Conservation (phyloP, 2,113 vertebrate species). For the Morone chrysops region DNA sequence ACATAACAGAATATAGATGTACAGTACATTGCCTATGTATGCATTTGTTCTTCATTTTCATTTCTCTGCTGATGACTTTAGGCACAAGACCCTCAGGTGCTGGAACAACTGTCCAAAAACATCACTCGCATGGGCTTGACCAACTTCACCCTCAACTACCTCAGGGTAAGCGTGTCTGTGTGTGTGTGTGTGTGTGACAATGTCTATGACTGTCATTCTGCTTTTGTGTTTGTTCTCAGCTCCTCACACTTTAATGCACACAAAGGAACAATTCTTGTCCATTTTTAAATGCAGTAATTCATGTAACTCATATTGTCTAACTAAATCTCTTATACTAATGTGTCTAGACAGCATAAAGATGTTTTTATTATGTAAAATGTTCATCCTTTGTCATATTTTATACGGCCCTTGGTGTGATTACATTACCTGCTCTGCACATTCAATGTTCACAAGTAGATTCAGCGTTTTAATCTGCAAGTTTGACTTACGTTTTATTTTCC, state of each 20-base stretch:
- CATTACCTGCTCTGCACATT: background rate
- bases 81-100: constrained; percentile 99
- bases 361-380: constrained; percentile 14
- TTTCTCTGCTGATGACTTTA: constrained; percentile 75
- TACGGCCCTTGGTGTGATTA: background rate
- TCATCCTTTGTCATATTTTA: constrained; percentile 7
- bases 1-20: constrained; percentile 18
- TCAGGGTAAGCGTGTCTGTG: constrained; percentile 91
- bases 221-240: constrained; percentile 45
- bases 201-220: constrained; percentile 59
- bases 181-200: constrained; percentile 6
- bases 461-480: constrained; percentile 8
- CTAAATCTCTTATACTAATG: background rate
- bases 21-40: background rate
- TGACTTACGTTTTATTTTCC: constrained; percentile 19
- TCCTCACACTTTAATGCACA: constrained; percentile 35
- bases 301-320: constrained; percentile 34
- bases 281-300: constrained; percentile 35
- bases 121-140: constrained; percentile 99
- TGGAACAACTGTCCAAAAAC: constrained; percentile 99
- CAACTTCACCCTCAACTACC: constrained; percentile 99
- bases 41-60: constrained; percentile 3
- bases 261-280: constrained; percentile 30
- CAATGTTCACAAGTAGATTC: background rate
- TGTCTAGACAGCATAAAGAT: constrained; percentile 23